Conservation (phyloP, 2,797 vertebrate genomes). For the Peromyscus melanophrys region DNA sequence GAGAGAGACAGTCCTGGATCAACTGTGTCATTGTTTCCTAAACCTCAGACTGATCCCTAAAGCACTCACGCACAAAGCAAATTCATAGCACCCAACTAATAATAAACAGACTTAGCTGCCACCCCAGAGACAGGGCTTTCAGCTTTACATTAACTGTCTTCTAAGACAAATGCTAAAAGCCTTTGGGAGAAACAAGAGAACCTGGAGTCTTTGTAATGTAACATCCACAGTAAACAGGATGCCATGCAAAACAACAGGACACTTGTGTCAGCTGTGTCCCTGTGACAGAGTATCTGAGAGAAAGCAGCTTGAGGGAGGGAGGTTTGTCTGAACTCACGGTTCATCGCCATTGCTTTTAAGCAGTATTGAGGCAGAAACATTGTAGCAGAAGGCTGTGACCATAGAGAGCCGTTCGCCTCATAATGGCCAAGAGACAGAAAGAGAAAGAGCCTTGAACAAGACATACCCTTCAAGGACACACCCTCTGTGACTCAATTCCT, state of each 20-base stretch:
- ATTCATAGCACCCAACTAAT: background rate
- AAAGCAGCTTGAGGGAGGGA: background rate
- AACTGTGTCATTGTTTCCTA: background rate
- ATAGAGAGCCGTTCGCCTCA: background rate
- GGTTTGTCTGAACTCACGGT: background rate
- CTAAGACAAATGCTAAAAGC: slow-evolving; percentile 15
- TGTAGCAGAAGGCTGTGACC: background rate
- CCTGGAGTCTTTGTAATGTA: background rate
- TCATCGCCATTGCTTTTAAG: background rate
- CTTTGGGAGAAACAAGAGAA: background rate
- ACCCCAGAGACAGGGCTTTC: background rate
- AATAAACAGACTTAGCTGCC: background rate
- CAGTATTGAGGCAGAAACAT: background rate
- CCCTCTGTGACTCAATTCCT: background rate
- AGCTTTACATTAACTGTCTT: background rate
- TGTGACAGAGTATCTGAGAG: background rate
- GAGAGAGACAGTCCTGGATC: background rate
- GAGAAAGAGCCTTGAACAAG: background rate
- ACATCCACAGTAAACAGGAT: background rate
- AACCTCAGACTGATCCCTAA: background rate
- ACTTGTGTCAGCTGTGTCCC: background rate
- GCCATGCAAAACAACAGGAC: background rate
- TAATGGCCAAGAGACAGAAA: background rate
- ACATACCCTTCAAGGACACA: background rate
- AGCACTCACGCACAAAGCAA: background rate